These are phyloP conservation scores for Pentalonia nigronervosa DNA, from an alignment of 1,140 invertebrate genomes.

Conservation along the genomic window DNA sequence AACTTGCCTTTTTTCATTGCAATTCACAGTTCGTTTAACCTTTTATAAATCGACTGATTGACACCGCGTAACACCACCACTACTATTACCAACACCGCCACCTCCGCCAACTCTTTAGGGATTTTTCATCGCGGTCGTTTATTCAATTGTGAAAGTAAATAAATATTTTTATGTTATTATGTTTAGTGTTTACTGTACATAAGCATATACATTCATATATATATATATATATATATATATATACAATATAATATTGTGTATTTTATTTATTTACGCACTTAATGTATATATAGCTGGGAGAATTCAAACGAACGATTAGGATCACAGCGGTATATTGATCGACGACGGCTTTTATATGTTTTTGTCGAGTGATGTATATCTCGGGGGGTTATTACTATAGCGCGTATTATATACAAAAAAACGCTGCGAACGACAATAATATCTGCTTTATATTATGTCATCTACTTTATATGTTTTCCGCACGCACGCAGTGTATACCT, in stretches of 20 bases:
- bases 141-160: slow-evolving; percentile 29
- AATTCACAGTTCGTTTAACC: slow-evolving; percentile 49
- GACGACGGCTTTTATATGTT: background rate
- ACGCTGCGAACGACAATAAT: slow-evolving; percentile 28
- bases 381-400: background rate
- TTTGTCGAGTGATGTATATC: background rate
- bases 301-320: slow-evolving; percentile 1
- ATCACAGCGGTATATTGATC: background rate
- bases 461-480: slow-evolving; percentile 23
- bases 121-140: slow-evolving; percentile 2
- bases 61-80: background rate
- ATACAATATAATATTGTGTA: background rate
- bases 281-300: background rate
- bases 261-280: background rate
- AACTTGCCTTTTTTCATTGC: slow-evolving; percentile 22
- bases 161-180: slow-evolving; percentile 19
- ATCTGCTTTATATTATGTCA: slow-evolving; percentile 15
- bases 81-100: background rate
- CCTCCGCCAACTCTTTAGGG: background rate
- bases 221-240: no score
- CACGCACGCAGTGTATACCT: background rate
- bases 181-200: background rate
- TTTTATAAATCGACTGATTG: slow-evolving; percentile 46
- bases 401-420: background rate
- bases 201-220: background rate